Evolutionary conservation across 1,140 invertebrate genomes (phyloP).

Genomic region (Anthonomus grandis): DNA sequence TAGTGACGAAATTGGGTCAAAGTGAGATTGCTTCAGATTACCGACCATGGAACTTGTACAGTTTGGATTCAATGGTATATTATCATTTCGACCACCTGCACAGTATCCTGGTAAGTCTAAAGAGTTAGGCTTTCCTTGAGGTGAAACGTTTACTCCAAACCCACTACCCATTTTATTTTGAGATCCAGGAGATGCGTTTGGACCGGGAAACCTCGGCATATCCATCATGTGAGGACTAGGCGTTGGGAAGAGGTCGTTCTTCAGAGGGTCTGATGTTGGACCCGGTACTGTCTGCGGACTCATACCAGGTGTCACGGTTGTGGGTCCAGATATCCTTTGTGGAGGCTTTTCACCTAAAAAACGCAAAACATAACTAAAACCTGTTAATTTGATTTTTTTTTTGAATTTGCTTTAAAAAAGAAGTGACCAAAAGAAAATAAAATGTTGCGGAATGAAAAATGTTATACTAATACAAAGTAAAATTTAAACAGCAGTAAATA

Average conservation of each 20-base stretch:
- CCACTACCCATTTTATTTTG: slow-evolving; percentile 41
- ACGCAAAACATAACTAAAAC: slow-evolving; percentile 6
- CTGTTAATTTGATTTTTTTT: neutral
- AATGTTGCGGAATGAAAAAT: no score
- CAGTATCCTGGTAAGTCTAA: slow-evolving; percentile 47
- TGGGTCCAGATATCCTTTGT: slow-evolving; percentile 26
- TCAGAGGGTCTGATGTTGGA: slow-evolving; percentile 42
- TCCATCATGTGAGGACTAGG: slow-evolving; percentile 49
- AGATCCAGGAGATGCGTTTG: slow-evolving; percentile 43
- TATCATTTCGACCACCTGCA: slow-evolving; percentile 61
- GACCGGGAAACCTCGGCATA: slow-evolving; percentile 44
- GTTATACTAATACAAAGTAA: no score
- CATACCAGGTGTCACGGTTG: slow-evolving; percentile 38
- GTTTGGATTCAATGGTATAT: slow-evolving; percentile 81
- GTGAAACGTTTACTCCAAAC: slow-evolving; percentile 45
- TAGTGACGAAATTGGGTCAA: slow-evolving; percentile 90
- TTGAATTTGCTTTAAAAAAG: neutral
- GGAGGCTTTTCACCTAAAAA: slow-evolving; percentile 35
- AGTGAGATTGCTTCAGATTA: slow-evolving; percentile 62
- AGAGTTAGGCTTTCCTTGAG: slow-evolving; percentile 43
- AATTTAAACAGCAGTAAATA: neutral
- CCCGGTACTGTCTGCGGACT: slow-evolving; percentile 45
- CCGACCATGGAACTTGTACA: slow-evolving; percentile 60
- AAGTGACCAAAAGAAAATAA: neutral
- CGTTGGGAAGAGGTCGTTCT: slow-evolving; percentile 45